phyloP scores from a whole-genome alignment of 1,140 invertebrate genomes.

The Drosophila saltans region DNA sequence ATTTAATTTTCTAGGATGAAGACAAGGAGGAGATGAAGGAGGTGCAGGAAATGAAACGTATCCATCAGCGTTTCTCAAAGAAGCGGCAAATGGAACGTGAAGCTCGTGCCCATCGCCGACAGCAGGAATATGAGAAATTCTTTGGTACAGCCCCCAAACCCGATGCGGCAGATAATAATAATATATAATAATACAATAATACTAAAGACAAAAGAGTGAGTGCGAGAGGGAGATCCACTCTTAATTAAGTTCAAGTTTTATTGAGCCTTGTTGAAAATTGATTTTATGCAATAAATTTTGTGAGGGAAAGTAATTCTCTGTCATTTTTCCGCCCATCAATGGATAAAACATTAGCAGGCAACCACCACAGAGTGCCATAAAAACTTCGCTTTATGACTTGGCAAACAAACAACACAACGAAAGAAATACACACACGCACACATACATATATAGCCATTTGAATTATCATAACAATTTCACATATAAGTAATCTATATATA shows the following conservation, averaged over 20 bases:
- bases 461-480: slow-evolving; percentile 76
- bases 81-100: slow-evolving; percentile 85
- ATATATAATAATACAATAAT: slow-evolving; percentile 21
- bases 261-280: slow-evolving; percentile 60
- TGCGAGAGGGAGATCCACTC: neutral
- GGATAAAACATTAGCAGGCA: neutral
- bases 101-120: slow-evolving; percentile 57
- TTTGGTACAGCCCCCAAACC: slow-evolving; percentile 65
- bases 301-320: slow-evolving; percentile 8
- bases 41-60: slow-evolving; percentile 94
- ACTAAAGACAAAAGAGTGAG: neutral
- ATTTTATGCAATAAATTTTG: slow-evolving; percentile 51
- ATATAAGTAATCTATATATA: slow-evolving; percentile 46
- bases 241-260: slow-evolving; percentile 72
- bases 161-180: slow-evolving; percentile 65
- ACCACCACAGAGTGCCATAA: slow-evolving; percentile 34
- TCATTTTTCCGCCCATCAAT: neutral
- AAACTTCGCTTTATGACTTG: slow-evolving; percentile 64
- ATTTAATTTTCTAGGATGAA: slow-evolving; percentile 87
- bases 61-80: slow-evolving; percentile 89
- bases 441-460: slow-evolving; percentile 49
- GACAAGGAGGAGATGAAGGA: slow-evolving; percentile 97
- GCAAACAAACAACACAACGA: slow-evolving; percentile 48
- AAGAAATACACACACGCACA: too few relatives aligned
- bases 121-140: slow-evolving; percentile 80